Evolutionary conservation across 1,140 invertebrate genomes (phyloP), one percentile per base, ranked within the genome.

Genomic region (Zaprionus nigranus): DNA sequence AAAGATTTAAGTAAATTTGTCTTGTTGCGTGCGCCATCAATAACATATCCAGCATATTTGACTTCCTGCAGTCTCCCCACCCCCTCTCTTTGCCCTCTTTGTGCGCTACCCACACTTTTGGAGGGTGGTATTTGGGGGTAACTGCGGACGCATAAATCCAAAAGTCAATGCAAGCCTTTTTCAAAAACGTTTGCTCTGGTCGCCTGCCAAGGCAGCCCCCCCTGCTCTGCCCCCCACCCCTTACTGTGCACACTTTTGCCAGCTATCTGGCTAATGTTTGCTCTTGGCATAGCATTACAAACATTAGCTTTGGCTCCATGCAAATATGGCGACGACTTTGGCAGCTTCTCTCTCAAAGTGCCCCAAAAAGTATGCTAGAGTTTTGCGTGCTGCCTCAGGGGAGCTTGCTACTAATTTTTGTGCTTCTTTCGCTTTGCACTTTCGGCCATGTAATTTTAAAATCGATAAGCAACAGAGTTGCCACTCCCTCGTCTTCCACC

Each of bases 1-100:
- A 88, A 82, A 88, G 85, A 88, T 88, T 88, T 88, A 85, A 90
- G 81, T 82, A 90, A 88, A 88, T 90, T 88, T 90, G 85, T 88
- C 88, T 90, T 88, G 81, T 69, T 90, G 85, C 85, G 85, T 90
- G 79, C 40, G 81, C 75, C 85, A 88, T 88, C 85, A 88, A 88
- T 88, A 88, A 88, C 85, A 79, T 88, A 84, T 78, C 57, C 81
- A 90, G 84, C 85, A 88, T 86, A 86, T 86, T 86, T 88, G 83
- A 86, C 80, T 83, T 75, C 28, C 63, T 54, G 40, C 22, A 26
- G 64, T 34, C 26, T 43, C n/a, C 57, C 38, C 40, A n/a, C n/a
- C n/a, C n/a, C n/a, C n/a, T n/a, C 40, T 9, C 15, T 2, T 64
- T 75, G 30, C 17, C 17, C 34, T 40, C 57, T 38, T 66, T 56